phyloP scores from a whole-genome alignment of 1,140 invertebrate species.

The Drosophila auraria region DNA sequence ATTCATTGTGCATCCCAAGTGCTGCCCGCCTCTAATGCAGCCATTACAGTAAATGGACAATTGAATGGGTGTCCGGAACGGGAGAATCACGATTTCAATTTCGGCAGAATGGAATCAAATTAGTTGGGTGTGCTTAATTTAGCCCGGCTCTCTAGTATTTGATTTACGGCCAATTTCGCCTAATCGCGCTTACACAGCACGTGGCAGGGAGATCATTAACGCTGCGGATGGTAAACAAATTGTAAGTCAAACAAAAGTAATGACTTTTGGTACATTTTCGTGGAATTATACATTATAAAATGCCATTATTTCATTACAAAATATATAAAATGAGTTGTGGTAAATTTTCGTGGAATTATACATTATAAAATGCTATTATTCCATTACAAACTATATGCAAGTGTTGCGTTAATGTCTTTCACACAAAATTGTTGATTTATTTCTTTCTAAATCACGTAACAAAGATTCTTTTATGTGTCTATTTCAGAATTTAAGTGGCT shows the following conservation, averaged over 20 bases:
- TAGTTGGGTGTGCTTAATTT: slow-evolving; percentile 19
- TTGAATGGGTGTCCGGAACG: slow-evolving; percentile 40
- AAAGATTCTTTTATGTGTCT: background rate
- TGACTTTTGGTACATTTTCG: slow-evolving; percentile 2
- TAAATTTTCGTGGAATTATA: slow-evolving; percentile 1
- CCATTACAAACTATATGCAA: background rate
- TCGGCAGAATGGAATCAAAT: slow-evolving; percentile 26
- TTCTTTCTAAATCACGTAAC: background rate
- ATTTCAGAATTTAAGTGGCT: background rate
- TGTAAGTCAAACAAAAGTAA: background rate
- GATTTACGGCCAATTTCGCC: slow-evolving; percentile 31
- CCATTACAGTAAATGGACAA: slow-evolving; percentile 45
- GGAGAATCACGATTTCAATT: slow-evolving; percentile 41
- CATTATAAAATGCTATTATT: background rate
- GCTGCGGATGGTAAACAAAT: slow-evolving; percentile 7
- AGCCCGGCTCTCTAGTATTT: slow-evolving; percentile 32
- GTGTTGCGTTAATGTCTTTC: background rate
- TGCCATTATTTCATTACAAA: background rate
- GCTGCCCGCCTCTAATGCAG: slow-evolving; percentile 5
- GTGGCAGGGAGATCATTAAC: slow-evolving; percentile 31
- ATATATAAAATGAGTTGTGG: no score
- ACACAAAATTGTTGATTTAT: background rate
- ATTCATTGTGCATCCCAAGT: slow-evolving; percentile 62
- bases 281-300: slow-evolving; percentile 5
- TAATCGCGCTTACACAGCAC: slow-evolving; percentile 26